A percentile compares a stretch with the other conserved stretches of the same genome.
Evolutionary conservation across 2,888 invertebrate species (phyloP).

Genomic region (Thyatira batis): DNA sequence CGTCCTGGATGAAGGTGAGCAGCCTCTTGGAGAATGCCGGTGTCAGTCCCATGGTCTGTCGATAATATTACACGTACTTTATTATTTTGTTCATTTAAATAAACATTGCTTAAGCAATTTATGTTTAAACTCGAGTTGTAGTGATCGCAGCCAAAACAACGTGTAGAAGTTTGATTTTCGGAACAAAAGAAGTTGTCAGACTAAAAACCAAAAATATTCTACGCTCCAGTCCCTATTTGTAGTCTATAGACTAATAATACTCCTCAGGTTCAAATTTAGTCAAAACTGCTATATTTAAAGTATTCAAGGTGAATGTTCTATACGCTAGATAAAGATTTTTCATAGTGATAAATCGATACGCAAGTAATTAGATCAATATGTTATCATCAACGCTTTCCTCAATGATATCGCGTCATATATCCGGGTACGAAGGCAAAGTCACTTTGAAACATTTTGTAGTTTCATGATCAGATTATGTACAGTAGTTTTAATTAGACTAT

Average conservation of each 20-base stretch:
- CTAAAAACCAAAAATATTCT: too few species aligned
- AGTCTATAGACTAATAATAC: too few species aligned
- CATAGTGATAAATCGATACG: neutral
- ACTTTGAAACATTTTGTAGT: neutral
- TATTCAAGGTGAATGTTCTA: too few species aligned
- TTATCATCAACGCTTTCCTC: neutral
- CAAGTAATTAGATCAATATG: neutral
- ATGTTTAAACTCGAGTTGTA: too few species aligned
- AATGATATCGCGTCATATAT: neutral
- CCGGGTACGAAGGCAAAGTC: constrained; percentile 3
- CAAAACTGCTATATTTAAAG: too few species aligned
- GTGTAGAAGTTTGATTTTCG: too few species aligned
- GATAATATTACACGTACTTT: constrained; percentile 17
- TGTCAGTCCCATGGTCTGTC: constrained; percentile 84
- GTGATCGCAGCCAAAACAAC: too few species aligned
- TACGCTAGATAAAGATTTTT: constrained; percentile 8
- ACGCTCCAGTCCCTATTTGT: too few species aligned
- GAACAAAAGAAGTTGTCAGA: too few species aligned
- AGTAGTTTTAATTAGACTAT: neutral
- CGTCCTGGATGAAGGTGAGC: constrained; percentile 92
- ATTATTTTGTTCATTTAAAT: too few species aligned
- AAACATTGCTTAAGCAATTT: too few species aligned
- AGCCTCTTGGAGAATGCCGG: constrained; percentile 89
- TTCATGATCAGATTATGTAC: neutral
- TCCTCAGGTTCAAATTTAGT: too few species aligned